A percentile compares a stretch with the other conserved stretches of the same genome.
phyloP scores from a whole-genome alignment of 2,797 vertebrate genomes.

The Oreochromis mossambicus region DNA sequence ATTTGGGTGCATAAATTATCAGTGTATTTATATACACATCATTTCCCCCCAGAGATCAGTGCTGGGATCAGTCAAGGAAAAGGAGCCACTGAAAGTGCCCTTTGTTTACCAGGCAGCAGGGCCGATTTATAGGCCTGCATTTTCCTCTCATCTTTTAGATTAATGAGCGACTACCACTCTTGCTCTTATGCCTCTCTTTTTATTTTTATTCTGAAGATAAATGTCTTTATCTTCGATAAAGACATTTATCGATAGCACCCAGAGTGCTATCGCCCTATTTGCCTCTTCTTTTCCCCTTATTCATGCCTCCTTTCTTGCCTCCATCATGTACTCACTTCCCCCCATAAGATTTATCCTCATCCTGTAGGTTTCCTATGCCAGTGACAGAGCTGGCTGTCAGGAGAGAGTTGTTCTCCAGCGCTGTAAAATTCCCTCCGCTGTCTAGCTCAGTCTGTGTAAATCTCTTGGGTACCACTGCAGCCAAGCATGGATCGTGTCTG shows the following conservation, averaged over 20 bases:
- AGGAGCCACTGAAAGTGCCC: not conserved
- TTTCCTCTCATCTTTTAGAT: slow-evolving; percentile 34
- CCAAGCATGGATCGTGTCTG: slow-evolving; percentile 38
- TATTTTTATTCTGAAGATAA: slow-evolving; percentile 29
- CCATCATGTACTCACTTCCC: slow-evolving; percentile 40
- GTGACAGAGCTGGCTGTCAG: slow-evolving; percentile 59
- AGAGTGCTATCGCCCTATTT: not conserved
- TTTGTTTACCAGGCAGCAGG: slow-evolving; percentile 29
- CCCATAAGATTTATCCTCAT: slow-evolving; percentile 58
- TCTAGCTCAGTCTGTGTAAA: slow-evolving; percentile 54
- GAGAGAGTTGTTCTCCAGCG: slow-evolving; percentile 42
- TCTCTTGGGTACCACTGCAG: slow-evolving; percentile 39
- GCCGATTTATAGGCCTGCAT: slow-evolving; percentile 43
- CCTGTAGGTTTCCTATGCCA: slow-evolving; percentile 41
- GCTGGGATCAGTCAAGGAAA: not conserved
- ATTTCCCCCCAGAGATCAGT: not conserved
- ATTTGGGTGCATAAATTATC: not conserved
- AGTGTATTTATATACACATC: not conserved
- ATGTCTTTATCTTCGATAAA: too few species aligned
- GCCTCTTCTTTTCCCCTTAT: not conserved
- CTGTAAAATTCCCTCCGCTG: slow-evolving; percentile 51
- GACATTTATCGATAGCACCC: too few species aligned
- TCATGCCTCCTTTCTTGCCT: slow-evolving; percentile 1
- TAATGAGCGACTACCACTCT: slow-evolving; percentile 30
- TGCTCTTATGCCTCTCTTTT: not conserved